Conservation (phyloP, 2,888 invertebrate genomes). For the Kuschelorhynchus macadamiae region DNA sequence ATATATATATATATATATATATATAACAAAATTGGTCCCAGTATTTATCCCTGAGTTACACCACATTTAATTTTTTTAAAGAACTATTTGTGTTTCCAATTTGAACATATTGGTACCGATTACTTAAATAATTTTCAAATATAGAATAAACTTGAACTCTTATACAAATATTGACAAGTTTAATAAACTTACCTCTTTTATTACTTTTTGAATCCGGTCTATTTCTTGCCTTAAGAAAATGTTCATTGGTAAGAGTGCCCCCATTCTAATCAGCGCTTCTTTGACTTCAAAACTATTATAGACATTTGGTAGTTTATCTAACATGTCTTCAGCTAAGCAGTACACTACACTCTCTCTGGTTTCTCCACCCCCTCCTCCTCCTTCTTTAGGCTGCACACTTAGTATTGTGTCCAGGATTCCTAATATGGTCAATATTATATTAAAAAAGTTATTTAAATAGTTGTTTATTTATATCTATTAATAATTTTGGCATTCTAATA, state of each 20-base stretch:
- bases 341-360: conserved; percentile 94
- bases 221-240: conserved; percentile 90
- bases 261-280: conserved; percentile 92
- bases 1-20: no score
- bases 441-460: conserved; percentile 3
- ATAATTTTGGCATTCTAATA: no score
- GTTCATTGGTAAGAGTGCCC: conserved; percentile 94
- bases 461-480: no score
- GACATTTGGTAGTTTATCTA: conserved; percentile 85
- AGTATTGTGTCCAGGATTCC: conserved; percentile 93
- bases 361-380: conserved; percentile 89
- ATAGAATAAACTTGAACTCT: no score
- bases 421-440: conserved; percentile 55
- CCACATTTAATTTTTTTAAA: no score
- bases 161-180: no score
- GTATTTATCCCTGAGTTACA: no score
- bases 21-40: no score
- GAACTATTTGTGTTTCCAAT: no score
- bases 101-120: no score
- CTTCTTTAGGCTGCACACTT: conserved; percentile 97
- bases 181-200: conserved; percentile 71
- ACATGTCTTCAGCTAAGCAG: conserved; percentile 93
- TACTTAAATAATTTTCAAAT: no score
- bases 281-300: conserved; percentile 92
- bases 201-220: conserved; percentile 89